Evolutionary conservation across 2,888 invertebrate genomes (phyloP).

Genomic region (Tanytarsus gracilentus): DNA sequence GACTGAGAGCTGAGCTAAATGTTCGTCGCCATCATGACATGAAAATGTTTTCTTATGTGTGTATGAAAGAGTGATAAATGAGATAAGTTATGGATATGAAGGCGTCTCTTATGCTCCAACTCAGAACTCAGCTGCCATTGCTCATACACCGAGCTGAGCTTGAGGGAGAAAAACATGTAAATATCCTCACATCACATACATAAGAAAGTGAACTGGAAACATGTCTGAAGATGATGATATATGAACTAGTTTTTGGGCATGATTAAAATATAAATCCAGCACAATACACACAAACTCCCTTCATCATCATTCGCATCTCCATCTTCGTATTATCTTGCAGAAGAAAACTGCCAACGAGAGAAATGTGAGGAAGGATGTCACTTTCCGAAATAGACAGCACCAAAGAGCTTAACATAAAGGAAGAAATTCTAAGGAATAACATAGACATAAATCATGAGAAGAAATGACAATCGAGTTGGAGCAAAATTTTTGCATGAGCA

Average conservation of each 20-base stretch:
- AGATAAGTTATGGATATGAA: slow-evolving; percentile 26
- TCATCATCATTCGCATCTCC: background rate
- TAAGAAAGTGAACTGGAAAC: slow-evolving; percentile 9
- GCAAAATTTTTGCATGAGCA: slow-evolving; percentile 17
- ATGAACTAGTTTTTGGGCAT: slow-evolving; percentile 25
- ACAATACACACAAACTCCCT: too few relatives aligned
- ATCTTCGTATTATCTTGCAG: too few relatives aligned
- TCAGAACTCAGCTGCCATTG: background rate
- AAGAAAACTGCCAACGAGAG: background rate
- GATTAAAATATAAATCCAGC: slow-evolving; percentile 26
- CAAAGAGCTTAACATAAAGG: background rate
- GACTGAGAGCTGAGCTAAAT: background rate
- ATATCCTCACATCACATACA: slow-evolving; percentile 9
- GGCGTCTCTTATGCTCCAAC: slow-evolving; percentile 1
- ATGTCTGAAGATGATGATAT: slow-evolving; percentile 14
- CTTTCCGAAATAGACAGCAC: background rate
- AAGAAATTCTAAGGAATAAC: background rate
- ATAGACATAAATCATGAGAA: slow-evolving; percentile 16
- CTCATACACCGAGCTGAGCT: background rate
- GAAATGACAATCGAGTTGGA: background rate
- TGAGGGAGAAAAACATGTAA: slow-evolving; percentile 3
- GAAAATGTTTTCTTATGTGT: background rate
- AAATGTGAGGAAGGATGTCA: background rate
- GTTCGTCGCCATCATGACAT: background rate
- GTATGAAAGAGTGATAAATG: slow-evolving; percentile 16